Evolutionary conservation across 1,140 invertebrate species (phyloP).

Genomic region (Drosophila neocordata): DNA sequence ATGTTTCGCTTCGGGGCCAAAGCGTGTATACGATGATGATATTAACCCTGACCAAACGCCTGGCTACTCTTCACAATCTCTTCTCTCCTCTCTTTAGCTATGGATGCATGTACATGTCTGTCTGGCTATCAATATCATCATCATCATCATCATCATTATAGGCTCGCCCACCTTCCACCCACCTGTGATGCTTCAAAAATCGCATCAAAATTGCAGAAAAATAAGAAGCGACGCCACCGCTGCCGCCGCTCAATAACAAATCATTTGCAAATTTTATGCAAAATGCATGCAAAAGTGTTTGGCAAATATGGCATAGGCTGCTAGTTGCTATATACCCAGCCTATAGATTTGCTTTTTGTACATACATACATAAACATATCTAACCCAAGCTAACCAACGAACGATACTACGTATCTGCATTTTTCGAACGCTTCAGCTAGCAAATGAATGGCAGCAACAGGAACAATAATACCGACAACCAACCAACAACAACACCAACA

Average conservation of each 20-base stretch:
- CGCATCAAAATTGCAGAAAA: constrained; percentile 73
- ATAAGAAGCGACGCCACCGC: constrained; percentile 57
- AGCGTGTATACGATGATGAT: constrained; percentile 17
- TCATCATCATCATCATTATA: neutral
- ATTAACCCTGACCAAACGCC: constrained; percentile 41
- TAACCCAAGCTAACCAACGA: neutral
- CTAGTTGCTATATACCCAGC: constrained; percentile 11
- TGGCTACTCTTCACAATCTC: neutral
- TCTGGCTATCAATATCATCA: constrained; percentile 33
- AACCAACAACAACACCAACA: neutral
- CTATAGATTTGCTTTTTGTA: constrained; percentile 19
- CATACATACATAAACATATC: neutral
- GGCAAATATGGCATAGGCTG: constrained; percentile 61
- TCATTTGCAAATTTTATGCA: constrained; percentile 77
- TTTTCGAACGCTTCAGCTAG: constrained; percentile 54
- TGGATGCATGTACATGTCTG: constrained; percentile 30
- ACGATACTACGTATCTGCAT: constrained; percentile 35
- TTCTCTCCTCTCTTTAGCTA: neutral
- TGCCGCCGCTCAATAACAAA: constrained; percentile 37
- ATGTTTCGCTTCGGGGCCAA: constrained; percentile 57
- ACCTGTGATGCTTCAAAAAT: constrained; percentile 37
- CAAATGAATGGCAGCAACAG: constrained; percentile 35
- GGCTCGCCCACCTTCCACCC: neutral
- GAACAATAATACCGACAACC: constrained; percentile 12
- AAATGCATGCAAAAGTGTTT: constrained; percentile 76